Percentiles rank a stretch among this genome's conserved stretches.
phyloP scores from a whole-genome alignment of 2,888 invertebrate genomes.

The Empis stercorea region DNA sequence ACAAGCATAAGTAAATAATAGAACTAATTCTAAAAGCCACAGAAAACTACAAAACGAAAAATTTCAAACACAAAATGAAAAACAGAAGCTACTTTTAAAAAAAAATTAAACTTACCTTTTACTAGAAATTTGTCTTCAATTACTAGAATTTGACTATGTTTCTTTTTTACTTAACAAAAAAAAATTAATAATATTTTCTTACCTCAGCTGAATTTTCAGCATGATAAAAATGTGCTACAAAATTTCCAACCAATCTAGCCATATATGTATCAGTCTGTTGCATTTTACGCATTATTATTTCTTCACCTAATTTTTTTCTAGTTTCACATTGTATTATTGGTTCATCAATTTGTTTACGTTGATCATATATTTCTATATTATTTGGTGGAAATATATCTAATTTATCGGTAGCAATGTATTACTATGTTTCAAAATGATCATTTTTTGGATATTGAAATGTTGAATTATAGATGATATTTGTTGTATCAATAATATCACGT shows the following conservation, averaged over 20 bases:
- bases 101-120: too few species aligned
- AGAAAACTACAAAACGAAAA: too few species aligned
- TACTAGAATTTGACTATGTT: too few species aligned
- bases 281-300: constrained; percentile 36
- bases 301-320: constrained; percentile 22
- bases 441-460: neutral
- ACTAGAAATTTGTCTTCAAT: too few species aligned
- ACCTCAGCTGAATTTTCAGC: constrained; percentile 38
- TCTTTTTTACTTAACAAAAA: neutral
- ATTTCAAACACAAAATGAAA: too few species aligned
- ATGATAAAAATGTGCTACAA: constrained; percentile 36
- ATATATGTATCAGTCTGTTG: constrained; percentile 34
- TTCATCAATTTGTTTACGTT: constrained; percentile 22
- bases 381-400: constrained; percentile 6
- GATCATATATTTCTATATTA: constrained; percentile 11
- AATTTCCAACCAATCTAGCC: constrained; percentile 37
- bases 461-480: neutral
- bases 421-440: too few species aligned
- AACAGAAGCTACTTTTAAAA: too few species aligned
- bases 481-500: neutral
- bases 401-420: constrained; percentile 1
- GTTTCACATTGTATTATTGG: constrained; percentile 23
- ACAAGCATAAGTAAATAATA: too few species aligned
- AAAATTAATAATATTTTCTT: constrained; percentile 12
- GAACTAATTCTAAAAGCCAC: too few species aligned